Evolutionary conservation across 2,888 invertebrate genomes (phyloP), one percentile per base, ranked within the genome.

Genomic region (Andrena haemorrhoa): DNA sequence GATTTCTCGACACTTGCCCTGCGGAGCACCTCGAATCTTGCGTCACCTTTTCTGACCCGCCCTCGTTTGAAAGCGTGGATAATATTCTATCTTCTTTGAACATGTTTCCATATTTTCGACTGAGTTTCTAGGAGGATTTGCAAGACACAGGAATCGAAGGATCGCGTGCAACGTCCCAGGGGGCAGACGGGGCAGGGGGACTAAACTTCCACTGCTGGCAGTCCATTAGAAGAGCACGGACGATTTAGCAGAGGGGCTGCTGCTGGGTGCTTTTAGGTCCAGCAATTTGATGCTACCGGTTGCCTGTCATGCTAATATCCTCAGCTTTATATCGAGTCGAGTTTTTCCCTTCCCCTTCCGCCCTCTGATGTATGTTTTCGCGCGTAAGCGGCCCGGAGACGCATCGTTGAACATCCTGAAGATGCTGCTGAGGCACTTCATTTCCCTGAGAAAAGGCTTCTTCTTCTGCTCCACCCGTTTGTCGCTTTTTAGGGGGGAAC

Each of bases 291-390:
- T 92, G 92, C 90, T 90, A 86, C 88, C 47, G 70, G 70, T 86
- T 89, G 90, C 91, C 93, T 92, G 92, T 93, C 91, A 92, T 93
- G 92, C 91, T 93, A 93, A 93, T 93, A 92, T 91, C 90, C 89
- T 85, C 86, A 84, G 88, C 88, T 91, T 90, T 91, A 89, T 83
- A 85, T 79, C 79, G 85, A 72, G 72, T 74, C 73, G 70, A 83
- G 79, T 82, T 87, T 89, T 87, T 87, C 74, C 20, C 70, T 7
- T 7, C 51, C 51, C 61, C 58, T 7, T 31, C 47, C 29, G 8
- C 56, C 63, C 31, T 56, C 53, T 82, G 82, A 87, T 82, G 73
- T 77, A 77, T 66, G 69, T 64, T 79, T 60, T 49, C 74, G 65
- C 70, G 63, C 49, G 77, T 65, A 76, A 77, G 83, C 70, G 58